phyloP scores from a whole-genome alignment of 2,113 vertebrate genomes.

The Garra rufa region DNA sequence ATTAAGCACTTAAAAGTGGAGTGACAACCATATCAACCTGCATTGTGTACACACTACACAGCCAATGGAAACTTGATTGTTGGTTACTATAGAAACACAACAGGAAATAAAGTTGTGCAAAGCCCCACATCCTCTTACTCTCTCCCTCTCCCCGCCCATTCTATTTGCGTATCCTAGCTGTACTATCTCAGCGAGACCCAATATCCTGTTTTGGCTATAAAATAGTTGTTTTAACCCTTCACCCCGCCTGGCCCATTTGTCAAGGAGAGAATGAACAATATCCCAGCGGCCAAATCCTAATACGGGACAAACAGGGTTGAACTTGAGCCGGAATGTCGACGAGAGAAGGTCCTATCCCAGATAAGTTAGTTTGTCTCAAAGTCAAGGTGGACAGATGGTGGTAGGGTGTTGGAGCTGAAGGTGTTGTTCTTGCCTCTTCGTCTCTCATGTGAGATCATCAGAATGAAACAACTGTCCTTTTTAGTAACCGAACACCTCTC shows the following conservation, averaged over 20 bases:
- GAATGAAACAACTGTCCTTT: conserved; percentile 66
- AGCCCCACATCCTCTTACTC: neutral
- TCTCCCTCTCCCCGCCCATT: conserved; percentile 11
- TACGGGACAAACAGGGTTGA: conserved; percentile 65
- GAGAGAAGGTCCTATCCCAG: conserved; percentile 62
- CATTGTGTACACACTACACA: neutral
- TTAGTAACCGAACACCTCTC: conserved; percentile 47
- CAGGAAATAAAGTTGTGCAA: conserved; percentile 57
- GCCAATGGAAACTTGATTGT: neutral
- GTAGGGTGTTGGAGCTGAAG: conserved; percentile 23
- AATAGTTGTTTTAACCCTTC: conserved; percentile 71
- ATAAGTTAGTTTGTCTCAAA: conserved; percentile 60
- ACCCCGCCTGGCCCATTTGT: conserved; percentile 63
- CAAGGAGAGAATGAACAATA: conserved; percentile 69
- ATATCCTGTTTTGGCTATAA: conserved; percentile 72
- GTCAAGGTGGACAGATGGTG: conserved; percentile 75
- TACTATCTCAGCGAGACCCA: conserved; percentile 59
- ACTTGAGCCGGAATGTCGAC: conserved; percentile 66
- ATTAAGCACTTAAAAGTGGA: neutral
- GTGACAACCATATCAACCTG: neutral
- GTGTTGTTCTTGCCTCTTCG: conserved; percentile 57
- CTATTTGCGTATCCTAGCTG: conserved; percentile 43
- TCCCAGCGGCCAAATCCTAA: conserved; percentile 65
- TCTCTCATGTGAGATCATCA: conserved; percentile 71
- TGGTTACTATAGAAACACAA: conserved; percentile 77